Evolutionary conservation across 2,113 vertebrate genomes (phyloP).

Genomic region (Petroica traversi): DNA sequence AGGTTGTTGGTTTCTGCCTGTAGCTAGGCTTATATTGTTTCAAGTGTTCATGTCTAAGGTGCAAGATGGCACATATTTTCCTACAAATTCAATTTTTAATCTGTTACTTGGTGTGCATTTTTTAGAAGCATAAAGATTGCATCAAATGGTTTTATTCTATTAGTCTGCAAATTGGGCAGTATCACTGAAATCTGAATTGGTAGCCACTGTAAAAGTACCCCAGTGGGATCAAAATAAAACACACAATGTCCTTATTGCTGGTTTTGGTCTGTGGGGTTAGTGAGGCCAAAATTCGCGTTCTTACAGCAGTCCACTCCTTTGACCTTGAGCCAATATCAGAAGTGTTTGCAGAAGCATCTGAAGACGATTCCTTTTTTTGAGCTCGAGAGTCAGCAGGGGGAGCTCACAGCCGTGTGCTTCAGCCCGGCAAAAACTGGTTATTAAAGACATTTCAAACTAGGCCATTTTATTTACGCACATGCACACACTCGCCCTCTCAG

Average conservation of each 20-base stretch:
- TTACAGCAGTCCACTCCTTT: not conserved
- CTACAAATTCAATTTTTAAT: not conserved
- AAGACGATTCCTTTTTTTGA: not conserved
- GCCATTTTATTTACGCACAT: constrained; percentile 24
- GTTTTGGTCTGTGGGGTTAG: not conserved
- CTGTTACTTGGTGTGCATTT: not conserved
- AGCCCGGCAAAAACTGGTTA: not conserved
- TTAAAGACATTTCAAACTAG: constrained; percentile 33
- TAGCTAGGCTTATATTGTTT: not conserved
- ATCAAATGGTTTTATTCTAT: not conserved
- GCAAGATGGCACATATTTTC: not conserved
- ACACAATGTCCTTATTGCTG: not conserved
- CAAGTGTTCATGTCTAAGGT: not conserved
- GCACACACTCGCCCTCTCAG: not conserved
- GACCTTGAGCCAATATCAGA: constrained; percentile 63
- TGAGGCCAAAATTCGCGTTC: not conserved
- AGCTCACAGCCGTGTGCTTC: constrained; percentile 17
- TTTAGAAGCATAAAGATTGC: not conserved
- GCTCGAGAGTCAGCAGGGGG: constrained; percentile 24
- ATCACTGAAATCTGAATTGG: not conserved
- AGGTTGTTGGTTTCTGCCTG: not conserved
- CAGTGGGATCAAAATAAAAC: not conserved
- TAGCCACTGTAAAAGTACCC: not conserved
- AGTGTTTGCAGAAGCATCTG: not conserved
- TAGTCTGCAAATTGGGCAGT: not conserved